phyloP scores from a whole-genome alignment of 2,888 invertebrate genomes.

The Dexiosoma caninum region DNA sequence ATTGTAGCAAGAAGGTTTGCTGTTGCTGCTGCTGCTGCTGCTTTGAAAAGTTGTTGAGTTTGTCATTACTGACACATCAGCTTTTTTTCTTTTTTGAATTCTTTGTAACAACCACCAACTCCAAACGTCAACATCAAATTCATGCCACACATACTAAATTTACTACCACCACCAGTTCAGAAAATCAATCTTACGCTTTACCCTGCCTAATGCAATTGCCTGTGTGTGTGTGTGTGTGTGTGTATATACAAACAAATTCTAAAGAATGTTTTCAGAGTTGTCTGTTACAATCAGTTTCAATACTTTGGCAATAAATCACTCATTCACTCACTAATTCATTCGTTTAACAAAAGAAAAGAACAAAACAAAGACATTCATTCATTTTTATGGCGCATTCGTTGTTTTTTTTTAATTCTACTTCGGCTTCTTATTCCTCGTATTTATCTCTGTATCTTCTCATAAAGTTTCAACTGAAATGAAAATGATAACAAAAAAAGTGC shows the following conservation, averaged over 20 bases:
- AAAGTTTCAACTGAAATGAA: conserved; percentile 2
- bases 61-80: conserved; percentile 72
- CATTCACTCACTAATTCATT: conserved; percentile 67
- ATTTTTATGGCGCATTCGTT: conserved; percentile 53
- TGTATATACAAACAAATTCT: conserved; percentile 34
- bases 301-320: conserved; percentile 75
- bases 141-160: conserved; percentile 22
- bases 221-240: too few species aligned
- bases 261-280: conserved; percentile 53
- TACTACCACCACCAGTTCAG: conserved; percentile 39
- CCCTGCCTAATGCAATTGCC: background rate
- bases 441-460: background rate
- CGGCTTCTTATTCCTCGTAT: background rate
- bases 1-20: conserved; percentile 55
- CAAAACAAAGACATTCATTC: conserved; percentile 58
- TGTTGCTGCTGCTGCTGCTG: background rate
- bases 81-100: conserved; percentile 37
- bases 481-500: background rate
- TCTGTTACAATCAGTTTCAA: conserved; percentile 72
- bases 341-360: conserved; percentile 52
- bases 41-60: conserved; percentile 59
- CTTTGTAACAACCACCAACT: conserved; percentile 43
- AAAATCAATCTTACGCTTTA: background rate
- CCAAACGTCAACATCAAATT: conserved; percentile 48
- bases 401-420: too few species aligned